Conservation (phyloP, 2,113 vertebrate genomes). For the Cricetomys ansorgei region DNA sequence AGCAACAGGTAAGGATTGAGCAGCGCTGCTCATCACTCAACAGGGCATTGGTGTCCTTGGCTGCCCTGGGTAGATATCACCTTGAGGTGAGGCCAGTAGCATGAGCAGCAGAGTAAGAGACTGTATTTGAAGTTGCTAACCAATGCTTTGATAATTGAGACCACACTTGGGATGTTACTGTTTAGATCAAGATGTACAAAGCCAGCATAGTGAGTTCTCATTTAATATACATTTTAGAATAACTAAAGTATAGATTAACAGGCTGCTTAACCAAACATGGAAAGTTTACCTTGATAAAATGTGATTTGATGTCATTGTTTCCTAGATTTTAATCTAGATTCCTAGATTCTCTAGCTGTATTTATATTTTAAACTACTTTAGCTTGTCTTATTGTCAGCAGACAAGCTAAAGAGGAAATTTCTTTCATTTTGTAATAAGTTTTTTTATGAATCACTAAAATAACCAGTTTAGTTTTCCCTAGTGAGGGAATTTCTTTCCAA, state of each 20-base stretch:
- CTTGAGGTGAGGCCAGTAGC: neutral
- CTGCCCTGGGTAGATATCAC: neutral
- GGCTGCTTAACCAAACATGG: conserved; percentile 5
- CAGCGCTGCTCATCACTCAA: neutral
- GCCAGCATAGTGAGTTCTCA: conserved; percentile 28
- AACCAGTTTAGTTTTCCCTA: conserved; percentile 50
- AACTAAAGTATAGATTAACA: neutral
- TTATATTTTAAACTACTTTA: conserved; percentile 10
- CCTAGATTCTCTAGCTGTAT: neutral
- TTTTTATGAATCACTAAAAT: conserved; percentile 50
- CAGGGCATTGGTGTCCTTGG: neutral
- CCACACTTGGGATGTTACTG: neutral
- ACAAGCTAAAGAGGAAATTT: conserved; percentile 45
- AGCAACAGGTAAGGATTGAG: conserved; percentile 92
- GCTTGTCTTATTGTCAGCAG: neutral
- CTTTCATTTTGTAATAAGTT: neutral
- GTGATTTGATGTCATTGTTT: neutral
- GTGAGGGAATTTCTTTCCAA: conserved; percentile 34
- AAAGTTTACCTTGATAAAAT: conserved; percentile 33
- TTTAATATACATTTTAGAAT: neutral
- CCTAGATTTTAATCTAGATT: neutral
- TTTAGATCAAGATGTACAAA: conserved; percentile 32
- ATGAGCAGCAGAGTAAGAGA: neutral
- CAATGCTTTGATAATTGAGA: conserved; percentile 41
- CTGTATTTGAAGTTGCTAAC: conserved; percentile 25